Conservation (phyloP, 2,113 vertebrate species). For the Pagrus major region DNA sequence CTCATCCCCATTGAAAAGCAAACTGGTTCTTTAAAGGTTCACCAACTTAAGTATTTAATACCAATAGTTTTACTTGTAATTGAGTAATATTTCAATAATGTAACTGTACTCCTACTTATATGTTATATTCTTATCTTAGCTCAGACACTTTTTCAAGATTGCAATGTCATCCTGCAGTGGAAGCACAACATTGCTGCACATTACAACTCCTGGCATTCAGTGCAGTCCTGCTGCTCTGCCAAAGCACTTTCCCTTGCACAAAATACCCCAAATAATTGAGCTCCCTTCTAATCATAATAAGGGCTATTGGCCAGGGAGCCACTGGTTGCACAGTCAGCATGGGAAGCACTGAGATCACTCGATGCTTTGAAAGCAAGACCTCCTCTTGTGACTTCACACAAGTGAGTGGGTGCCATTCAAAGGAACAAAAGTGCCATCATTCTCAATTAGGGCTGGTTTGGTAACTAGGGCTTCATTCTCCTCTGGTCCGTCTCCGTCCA, state of each 20-base stretch:
- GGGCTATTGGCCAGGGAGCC: conserved; percentile 49
- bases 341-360: conserved; percentile 59
- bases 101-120: too few relatives aligned
- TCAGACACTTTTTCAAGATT: not conserved
- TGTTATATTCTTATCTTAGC: not conserved
- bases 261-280: conserved; percentile 62
- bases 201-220: conserved; percentile 14
- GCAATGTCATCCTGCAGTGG: conserved; percentile 12
- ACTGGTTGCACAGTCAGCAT: conserved; percentile 71
- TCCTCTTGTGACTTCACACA: conserved; percentile 73
- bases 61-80: too few relatives aligned
- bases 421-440: conserved; percentile 78
- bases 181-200: conserved; percentile 16
- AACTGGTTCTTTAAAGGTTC: too few relatives aligned
- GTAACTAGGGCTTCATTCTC: conserved; percentile 48
- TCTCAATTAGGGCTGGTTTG: conserved; percentile 73
- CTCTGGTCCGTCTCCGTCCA: conserved; percentile 37
- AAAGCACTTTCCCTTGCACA: conserved; percentile 42
- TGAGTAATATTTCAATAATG: too few relatives aligned
- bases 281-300: conserved; percentile 52
- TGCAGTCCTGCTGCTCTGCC: conserved; percentile 9
- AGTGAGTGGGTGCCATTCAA: conserved; percentile 70
- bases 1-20: too few relatives aligned
- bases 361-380: conserved; percentile 67
- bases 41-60: too few relatives aligned